Base-by-base conservation (phyloP, 1,140 invertebrate genomes). In the Pseudomyrmex concolor region DNA sequence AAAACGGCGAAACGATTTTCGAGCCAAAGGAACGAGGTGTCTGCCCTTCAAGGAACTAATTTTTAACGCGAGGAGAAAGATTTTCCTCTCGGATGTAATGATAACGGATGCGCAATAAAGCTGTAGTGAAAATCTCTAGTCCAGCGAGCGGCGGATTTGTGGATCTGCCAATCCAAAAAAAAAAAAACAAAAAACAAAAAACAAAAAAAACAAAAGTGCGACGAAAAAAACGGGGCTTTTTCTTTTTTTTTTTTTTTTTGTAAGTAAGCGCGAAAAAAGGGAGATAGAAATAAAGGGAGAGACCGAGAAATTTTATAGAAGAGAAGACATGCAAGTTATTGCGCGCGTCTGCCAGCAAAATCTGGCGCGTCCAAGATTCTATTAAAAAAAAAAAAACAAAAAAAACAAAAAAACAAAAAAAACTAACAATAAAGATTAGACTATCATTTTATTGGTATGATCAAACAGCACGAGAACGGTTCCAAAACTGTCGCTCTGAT, bases 61-160 rank as follows among this genome's bases (percentile, higher is more conserved):
- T 78, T 59, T 80, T 60, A 82, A 59, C 7, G 22, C 54, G 64
- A 63, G 48, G 60, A 19, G 17, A 63, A 9, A 50, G 68, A 19
- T 12, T 2, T 45, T 59, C 55, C 71, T 43, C 66, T 77, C 48
- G 73, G 71, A 57, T 67, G 66, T 72, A 55, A 78, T 34, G 34
- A 34, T 76, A 90, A 89, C 84, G 90, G 88, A 81, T 91, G 88
- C 88, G 91, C 92, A 94, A 93, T 93, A 91, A 92, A 92, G 92
- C 92, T 92, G 91, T 94, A 93, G 93, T 94, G 92, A 94, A 77
- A 94, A 94, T 94, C 92, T 94, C 93, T 94, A 94, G 93, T 94
- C 93, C 92, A 93, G 92, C 90, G 92, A 93, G 89, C 89, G 92
- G 93, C 91, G 91, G 92, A 84, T 84, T 89, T 87, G 34, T 7